These are phyloP conservation scores for Sinosuthora webbiana DNA, from an alignment of 2,113 vertebrate genomes.

Conservation along the genomic window DNA sequence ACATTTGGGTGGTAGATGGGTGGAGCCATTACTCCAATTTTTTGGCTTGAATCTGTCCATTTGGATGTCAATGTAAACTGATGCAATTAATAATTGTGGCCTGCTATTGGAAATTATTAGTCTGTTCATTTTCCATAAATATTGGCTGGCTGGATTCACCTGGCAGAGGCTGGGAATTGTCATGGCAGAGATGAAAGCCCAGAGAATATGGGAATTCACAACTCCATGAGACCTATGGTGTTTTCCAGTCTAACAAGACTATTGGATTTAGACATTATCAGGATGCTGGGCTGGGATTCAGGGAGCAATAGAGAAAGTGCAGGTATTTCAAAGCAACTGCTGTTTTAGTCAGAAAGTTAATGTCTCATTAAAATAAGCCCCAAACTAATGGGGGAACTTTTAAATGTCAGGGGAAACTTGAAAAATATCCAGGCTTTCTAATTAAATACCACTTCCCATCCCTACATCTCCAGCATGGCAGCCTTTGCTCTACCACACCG, in stretches of 20 bases:
- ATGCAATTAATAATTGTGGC: slow-evolving; percentile 54
- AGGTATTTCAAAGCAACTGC: slow-evolving; percentile 38
- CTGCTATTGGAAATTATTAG: slow-evolving; percentile 65
- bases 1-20: slow-evolving; percentile 46
- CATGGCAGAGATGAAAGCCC: slow-evolving; percentile 57
- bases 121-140: slow-evolving; percentile 32
- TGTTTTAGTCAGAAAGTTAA: slow-evolving; percentile 32
- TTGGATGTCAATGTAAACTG: slow-evolving; percentile 49
- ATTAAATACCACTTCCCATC: background rate
- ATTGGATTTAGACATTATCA: slow-evolving; percentile 49
- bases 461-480: background rate
- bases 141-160: slow-evolving; percentile 60
- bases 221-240: slow-evolving; percentile 27
- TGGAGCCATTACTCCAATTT: slow-evolving; percentile 61
- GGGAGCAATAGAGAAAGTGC: background rate
- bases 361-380: slow-evolving; percentile 21
- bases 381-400: background rate
- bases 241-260: slow-evolving; percentile 60
- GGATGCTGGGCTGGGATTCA: slow-evolving; percentile 9
- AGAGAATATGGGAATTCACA: slow-evolving; percentile 59
- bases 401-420: background rate
- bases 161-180: slow-evolving; percentile 61
- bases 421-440: background rate
- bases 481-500: background rate
- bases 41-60: slow-evolving; percentile 30